Conservation (phyloP, 2,888 invertebrate species). For the Atherix ibis region DNA sequence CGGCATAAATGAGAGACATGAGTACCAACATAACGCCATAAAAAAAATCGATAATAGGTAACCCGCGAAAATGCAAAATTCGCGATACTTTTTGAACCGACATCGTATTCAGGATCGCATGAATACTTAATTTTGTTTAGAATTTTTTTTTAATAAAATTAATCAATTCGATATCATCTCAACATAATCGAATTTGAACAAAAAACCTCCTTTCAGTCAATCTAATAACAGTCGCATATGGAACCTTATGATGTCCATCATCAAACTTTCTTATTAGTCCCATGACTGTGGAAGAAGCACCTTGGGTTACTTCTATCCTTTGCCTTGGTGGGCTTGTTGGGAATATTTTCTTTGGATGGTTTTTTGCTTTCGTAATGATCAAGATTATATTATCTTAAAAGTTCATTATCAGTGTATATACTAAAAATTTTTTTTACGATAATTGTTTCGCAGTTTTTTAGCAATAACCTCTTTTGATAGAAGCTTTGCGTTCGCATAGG, state of each 20-base stretch:
- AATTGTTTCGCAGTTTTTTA: constrained; percentile 11
- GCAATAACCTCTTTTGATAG: constrained; percentile 20
- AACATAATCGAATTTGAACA: too few species aligned
- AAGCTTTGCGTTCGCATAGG: constrained; percentile 22
- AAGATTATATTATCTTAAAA: constrained; percentile 10
- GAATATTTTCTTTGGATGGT: constrained; percentile 23
- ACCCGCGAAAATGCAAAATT: too few species aligned
- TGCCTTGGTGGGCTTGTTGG: constrained; percentile 25
- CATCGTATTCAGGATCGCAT: too few species aligned
- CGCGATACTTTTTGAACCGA: too few species aligned
- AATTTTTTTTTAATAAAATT: too few species aligned
- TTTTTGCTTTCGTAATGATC: constrained; percentile 14
- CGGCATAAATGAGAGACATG: too few species aligned
- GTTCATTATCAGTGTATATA: neutral
- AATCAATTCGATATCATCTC: too few species aligned
- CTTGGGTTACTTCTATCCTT: constrained; percentile 26
- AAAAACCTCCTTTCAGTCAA: constrained; percentile 18
- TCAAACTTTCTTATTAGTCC: constrained; percentile 25
- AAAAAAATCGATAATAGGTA: too few species aligned
- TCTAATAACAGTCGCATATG: constrained; percentile 23
- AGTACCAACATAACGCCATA: too few species aligned
- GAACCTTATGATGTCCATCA: constrained; percentile 26
- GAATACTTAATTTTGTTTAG: too few species aligned
- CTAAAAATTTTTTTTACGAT: neutral
- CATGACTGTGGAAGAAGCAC: constrained; percentile 19